Base-by-base conservation (phyloP, 1,140 invertebrate species). In the Alviniconcha marisindica region DNA sequence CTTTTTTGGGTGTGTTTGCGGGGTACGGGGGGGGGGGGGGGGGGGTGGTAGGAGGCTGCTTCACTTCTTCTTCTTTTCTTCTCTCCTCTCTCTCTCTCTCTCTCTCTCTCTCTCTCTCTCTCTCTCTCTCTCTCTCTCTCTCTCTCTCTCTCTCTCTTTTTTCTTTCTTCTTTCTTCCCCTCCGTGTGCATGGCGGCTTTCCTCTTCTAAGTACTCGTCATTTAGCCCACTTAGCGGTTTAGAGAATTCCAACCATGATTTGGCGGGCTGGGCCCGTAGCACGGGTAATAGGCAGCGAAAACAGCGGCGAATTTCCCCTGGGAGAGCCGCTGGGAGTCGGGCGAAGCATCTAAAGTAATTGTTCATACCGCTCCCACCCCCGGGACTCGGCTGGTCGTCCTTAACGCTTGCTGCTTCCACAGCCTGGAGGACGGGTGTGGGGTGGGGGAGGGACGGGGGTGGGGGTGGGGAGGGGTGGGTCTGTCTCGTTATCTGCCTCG, bases 181-280 rank as follows among this genome's bases (percentile, higher is more conserved):
- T 48, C 15, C 71, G 24, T 31, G n/a, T n/a, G n/a, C n/a, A n/a
- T n/a, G n/a, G n/a, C n/a, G n/a, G n/a, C n/a, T n/a, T n/a, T n/a
- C n/a, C n/a, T n/a, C n/a, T 38, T 69, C 78, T 80, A 80, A 80
- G 78, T 80, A 80, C 78, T 80, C 69, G 78, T 80, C 78, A 80
- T 80, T 80, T 80, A 80, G 78, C n/a, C 78, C 78, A 80, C 78
- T 80, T 80, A 80, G 78, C 56, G 56, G 78, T 80, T 80, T 80
- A 80, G 78, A 69, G 78, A 80, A 66, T 69, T 44, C 78, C 60
- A 40, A 38, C 38, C 56, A 63, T 80, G 78, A 80, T 80, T 80
- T 80, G 78, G 78, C 78, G 60, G 77, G 78, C 36, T 3, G 78
- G 78, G 78, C 78, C 12, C 24, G 51, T 33, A 36, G 77, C 77